Evolutionary conservation across 2,888 invertebrate species (phyloP).

Genomic region (Allygus modestus): DNA sequence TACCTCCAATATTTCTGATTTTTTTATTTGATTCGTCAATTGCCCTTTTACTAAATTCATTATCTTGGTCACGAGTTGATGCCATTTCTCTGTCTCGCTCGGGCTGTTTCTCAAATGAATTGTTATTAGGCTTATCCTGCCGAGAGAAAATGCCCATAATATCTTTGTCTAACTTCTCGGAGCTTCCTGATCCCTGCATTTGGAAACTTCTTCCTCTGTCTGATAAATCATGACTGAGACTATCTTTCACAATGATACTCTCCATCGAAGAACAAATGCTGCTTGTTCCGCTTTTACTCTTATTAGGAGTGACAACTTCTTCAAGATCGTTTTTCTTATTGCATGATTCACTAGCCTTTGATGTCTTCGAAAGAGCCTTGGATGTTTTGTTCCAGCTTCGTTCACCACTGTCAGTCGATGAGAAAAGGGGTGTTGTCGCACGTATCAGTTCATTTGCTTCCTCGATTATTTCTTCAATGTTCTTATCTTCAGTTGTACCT

Average conservation of each 20-base stretch:
- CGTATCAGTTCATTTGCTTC: constrained; percentile 78
- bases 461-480: constrained; percentile 79
- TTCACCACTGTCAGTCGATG: constrained; percentile 40
- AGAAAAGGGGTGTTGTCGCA: constrained; percentile 71
- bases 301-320: constrained; percentile 2
- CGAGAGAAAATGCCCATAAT: background rate
- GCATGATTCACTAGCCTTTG: background rate
- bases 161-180: constrained; percentile 12
- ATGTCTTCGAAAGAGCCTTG: background rate
- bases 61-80: background rate
- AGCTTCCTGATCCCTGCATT: background rate
- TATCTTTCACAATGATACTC: constrained; percentile 46
- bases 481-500: constrained; percentile 71
- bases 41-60: background rate
- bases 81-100: background rate
- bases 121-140: background rate
- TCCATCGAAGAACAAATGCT: constrained; percentile 48
- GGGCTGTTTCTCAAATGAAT: background rate
- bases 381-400: constrained; percentile 29
- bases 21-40: background rate
- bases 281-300: constrained; percentile 29
- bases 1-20: background rate
- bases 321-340: background rate
- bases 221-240: constrained; percentile 15
- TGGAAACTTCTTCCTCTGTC: background rate